Conservation (phyloP, 2,113 vertebrate species). For the Raja brachyura region DNA sequence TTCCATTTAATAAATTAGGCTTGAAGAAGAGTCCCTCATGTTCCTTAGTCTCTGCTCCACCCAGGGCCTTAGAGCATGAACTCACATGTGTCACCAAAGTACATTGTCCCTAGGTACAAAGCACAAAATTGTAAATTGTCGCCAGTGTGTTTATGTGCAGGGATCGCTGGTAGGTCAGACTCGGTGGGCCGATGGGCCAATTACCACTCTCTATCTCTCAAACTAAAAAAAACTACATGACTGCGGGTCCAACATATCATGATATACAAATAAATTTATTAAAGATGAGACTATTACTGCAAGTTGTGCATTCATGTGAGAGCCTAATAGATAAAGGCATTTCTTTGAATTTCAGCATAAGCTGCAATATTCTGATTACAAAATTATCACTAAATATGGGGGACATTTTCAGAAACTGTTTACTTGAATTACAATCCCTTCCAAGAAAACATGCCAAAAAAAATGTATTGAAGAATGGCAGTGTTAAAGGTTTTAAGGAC, state of each 20-base stretch:
- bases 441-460: background rate
- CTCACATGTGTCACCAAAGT: background rate
- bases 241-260: too few relatives aligned
- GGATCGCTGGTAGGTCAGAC: too few relatives aligned
- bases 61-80: background rate
- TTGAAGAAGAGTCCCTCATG: background rate
- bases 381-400: background rate
- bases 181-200: too few relatives aligned
- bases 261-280: background rate
- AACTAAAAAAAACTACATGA: too few relatives aligned
- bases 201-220: too few relatives aligned
- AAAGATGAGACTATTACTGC: background rate
- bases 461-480: background rate
- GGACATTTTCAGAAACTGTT: background rate
- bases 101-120: background rate
- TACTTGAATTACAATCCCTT: background rate
- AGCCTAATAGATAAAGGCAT: background rate
- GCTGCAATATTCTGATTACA: background rate
- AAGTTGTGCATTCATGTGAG: background rate
- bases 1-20: background rate
- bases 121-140: too few relatives aligned
- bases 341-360: background rate
- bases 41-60: background rate
- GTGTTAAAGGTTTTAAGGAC: background rate
- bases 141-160: too few relatives aligned